phyloP scores from a whole-genome alignment of 1,140 invertebrate species.

The Maconellicoccus hirsutus region DNA sequence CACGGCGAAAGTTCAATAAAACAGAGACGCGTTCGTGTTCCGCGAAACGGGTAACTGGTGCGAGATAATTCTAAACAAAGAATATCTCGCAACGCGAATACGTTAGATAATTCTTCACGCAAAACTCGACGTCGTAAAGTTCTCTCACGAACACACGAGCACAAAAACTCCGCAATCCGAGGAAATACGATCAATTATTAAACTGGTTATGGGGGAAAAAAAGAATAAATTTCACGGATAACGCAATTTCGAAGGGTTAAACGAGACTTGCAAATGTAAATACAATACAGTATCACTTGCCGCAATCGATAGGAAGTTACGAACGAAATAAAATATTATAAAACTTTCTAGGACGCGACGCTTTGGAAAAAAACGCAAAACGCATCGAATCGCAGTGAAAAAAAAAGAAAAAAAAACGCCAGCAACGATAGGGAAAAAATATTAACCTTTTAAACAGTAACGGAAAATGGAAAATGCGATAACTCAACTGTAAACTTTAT shows the following conservation, averaged over 20 bases:
- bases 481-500: conserved; percentile 21
- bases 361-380: not conserved
- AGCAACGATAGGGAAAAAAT: not conserved
- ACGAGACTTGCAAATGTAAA: not conserved
- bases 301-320: conserved; percentile 6
- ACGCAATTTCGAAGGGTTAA: too few species aligned
- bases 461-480: conserved; percentile 20
- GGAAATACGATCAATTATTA: too few species aligned
- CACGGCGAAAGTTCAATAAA: not conserved
- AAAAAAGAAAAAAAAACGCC: not conserved
- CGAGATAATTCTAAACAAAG: conserved; percentile 4
- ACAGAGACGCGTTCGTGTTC: not conserved
- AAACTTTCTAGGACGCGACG: not conserved
- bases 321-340: conserved; percentile 8
- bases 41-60: not conserved
- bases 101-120: not conserved
- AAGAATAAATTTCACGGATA: too few species aligned
- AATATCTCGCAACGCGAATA: not conserved
- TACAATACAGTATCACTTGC: not conserved
- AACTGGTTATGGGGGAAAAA: too few species aligned
- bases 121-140: too few species aligned
- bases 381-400: not conserved
- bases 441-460: conserved; percentile 20
- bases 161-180: too few species aligned
- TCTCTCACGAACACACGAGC: too few species aligned